phyloP scores from a whole-genome alignment of 2,888 invertebrate genomes.

The Danaus chrysippus region DNA sequence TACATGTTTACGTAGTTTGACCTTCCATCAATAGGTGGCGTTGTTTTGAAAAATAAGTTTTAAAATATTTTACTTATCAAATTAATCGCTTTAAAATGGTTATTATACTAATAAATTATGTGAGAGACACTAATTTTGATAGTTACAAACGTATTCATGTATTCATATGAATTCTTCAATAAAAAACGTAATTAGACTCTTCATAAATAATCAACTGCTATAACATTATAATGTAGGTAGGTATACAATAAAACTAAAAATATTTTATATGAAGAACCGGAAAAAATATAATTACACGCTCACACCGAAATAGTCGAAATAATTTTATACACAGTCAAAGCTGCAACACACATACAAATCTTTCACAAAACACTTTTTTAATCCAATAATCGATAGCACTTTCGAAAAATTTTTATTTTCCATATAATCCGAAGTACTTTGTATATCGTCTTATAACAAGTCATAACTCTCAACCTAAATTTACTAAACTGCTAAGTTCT shows the following conservation, averaged over 20 bases:
- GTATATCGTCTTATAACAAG: slow-evolving; percentile 22
- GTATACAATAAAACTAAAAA: slow-evolving; percentile 43
- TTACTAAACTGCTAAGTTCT: slow-evolving; percentile 44
- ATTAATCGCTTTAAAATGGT: no score
- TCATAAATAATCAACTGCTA: not conserved
- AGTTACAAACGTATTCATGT: no score
- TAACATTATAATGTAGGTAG: slow-evolving; percentile 1
- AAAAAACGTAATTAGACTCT: no score
- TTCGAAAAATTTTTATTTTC: no score
- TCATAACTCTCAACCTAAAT: slow-evolving; percentile 27
- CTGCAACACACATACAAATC: slow-evolving; percentile 45
- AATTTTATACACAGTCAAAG: slow-evolving; percentile 62
- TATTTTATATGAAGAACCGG: slow-evolving; percentile 73
- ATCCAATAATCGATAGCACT: no score
- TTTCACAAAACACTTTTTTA: not conserved
- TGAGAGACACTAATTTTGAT: no score
- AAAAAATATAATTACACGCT: slow-evolving; percentile 72
- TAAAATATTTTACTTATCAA: not conserved
- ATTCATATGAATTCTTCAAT: no score
- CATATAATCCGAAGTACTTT: slow-evolving; percentile 14
- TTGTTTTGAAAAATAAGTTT: slow-evolving; percentile 29
- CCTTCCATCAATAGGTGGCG: slow-evolving; percentile 39
- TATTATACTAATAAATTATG: no score
- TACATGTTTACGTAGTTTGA: slow-evolving; percentile 20
- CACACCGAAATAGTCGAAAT: slow-evolving; percentile 63